Evolutionary conservation across 2,113 vertebrate genomes (phyloP), one percentile per base, ranked within the genome.

Genomic region (Irena cyanogastra): DNA sequence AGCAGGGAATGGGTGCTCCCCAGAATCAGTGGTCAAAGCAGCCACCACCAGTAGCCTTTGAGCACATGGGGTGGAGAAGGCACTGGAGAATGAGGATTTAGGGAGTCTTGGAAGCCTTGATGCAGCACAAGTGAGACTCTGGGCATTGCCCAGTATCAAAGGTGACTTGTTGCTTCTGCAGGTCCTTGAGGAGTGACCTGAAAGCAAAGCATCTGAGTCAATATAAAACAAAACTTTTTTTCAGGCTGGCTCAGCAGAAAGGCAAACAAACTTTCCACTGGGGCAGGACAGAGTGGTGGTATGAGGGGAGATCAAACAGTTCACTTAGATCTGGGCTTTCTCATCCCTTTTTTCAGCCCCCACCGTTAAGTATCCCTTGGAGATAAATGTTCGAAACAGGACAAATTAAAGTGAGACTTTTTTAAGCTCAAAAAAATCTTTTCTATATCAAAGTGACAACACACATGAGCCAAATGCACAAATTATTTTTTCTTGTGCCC

Each of bases 111-210:
- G 49, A 66, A 90, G 35, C 56, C 41, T 87, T 79, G 31, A 20
- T 3, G 5, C 20, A 84, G 37, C 57, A 68, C 30, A 27, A 39
- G 6, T 12, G 27, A 89, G 41, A 49, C 14, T 72, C 35, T 30
- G n/a, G 59, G 54, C 72, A 64, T 15, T 35, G 37, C 42, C 9
- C 70, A 56, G 10, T 37, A 24, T 47, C 52, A 78, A 59, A 91
- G 83, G 42, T 91, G 84, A 87, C 74, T 71, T 7, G 2, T 42
- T 59, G 39, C 54, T 78, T 44, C 11, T 84, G 47, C 53, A 72
- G 78, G 65, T 87, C 82, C 82, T 93, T 93, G 81, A 94, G 66
- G 53, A 84, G 53, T 61, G 75, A 49, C 84, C 90, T 85, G 66
- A 64, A 82, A 87, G 61, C 39, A 83, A 91, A 91, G 52, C 26